Percentiles rank a stretch among this genome's conserved stretches.
phyloP scores from a whole-genome alignment of 2,113 vertebrate species.

The rat (Rattus norvegicus) region DNA sequence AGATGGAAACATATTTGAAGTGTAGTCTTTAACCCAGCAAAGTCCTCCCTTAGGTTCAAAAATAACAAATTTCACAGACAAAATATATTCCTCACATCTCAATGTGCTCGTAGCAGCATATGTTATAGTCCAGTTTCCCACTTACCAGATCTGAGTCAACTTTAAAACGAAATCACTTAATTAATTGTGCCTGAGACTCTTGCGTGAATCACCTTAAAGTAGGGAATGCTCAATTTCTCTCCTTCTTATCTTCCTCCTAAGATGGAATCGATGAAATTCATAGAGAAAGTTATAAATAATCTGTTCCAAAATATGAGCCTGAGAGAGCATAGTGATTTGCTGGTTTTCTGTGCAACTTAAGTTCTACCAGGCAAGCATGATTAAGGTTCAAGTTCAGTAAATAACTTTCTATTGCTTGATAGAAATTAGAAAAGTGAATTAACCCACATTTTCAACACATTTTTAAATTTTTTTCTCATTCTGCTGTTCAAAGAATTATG shows the following conservation, averaged over 20 bases:
- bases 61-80: background rate
- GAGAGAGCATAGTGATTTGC: background rate
- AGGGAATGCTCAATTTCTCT: background rate
- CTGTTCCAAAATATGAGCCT: background rate
- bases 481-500: background rate
- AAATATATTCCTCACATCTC: background rate
- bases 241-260: background rate
- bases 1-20: background rate
- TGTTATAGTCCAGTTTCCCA: background rate
- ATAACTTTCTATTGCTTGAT: background rate
- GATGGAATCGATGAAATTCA: background rate
- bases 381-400: background rate
- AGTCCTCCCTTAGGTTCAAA: background rate
- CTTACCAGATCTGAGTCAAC: background rate
- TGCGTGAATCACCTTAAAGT: background rate
- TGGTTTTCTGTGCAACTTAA: background rate
- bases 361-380: background rate
- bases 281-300: background rate
- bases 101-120: background rate
- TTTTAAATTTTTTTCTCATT: background rate
- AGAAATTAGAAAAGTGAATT: background rate
- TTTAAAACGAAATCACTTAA: background rate
- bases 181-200: background rate
- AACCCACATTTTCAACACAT: background rate
- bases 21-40: background rate